Evolutionary conservation across 2,113 vertebrate genomes (phyloP).

Genomic region (Xiphorhynchus elegans): DNA sequence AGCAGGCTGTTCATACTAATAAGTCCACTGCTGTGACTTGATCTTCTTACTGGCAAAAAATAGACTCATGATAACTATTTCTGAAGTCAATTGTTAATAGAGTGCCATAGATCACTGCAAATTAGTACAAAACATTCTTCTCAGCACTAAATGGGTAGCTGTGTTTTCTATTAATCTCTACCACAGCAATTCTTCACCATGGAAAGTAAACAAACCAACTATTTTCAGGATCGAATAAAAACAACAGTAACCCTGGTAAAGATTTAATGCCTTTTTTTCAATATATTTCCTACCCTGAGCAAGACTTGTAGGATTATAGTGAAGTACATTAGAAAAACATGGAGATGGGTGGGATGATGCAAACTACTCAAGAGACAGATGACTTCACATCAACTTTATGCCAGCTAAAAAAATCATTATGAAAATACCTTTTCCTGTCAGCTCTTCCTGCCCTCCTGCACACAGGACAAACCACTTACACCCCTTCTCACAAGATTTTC

Average conservation of each 20-base stretch:
- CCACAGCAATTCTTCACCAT: neutral
- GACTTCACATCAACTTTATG: neutral
- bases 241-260: constrained; percentile 4
- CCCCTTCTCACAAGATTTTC: neutral
- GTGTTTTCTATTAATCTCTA: constrained; percentile 7
- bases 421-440: neutral
- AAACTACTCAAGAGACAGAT: neutral
- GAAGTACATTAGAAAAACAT: neutral
- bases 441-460: neutral
- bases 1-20: neutral
- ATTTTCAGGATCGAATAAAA: neutral
- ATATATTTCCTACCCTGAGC: neutral
- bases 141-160: neutral
- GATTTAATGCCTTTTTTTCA: neutral
- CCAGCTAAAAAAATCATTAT: neutral
- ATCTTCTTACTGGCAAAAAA: neutral
- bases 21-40: neutral
- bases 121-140: neutral
- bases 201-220: constrained; percentile 4
- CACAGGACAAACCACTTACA: neutral
- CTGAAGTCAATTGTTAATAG: neutral
- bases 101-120: neutral
- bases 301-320: neutral
- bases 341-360: neutral
- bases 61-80: neutral